phyloP scores from a whole-genome alignment of 2,113 vertebrate species.

The Platycercus adscitus region DNA sequence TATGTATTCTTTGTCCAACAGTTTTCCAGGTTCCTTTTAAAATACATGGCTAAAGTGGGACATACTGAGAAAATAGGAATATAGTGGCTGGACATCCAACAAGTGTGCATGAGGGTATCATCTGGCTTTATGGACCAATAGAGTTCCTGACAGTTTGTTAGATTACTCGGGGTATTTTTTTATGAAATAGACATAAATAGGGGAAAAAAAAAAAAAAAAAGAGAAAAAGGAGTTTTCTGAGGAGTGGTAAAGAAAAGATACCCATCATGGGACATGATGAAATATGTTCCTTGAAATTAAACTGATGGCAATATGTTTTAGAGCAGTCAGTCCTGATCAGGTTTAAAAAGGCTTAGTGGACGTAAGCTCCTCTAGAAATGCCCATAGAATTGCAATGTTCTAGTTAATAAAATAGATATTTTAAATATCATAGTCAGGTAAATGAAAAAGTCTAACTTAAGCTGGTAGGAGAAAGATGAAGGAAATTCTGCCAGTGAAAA shows the following conservation, averaged over 20 bases:
- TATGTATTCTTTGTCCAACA: neutral
- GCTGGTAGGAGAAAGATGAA: neutral
- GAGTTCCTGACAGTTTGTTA: neutral
- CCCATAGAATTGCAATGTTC: neutral
- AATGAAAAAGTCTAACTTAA: conserved; percentile 24
- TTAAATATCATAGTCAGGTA: neutral
- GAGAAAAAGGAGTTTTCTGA: neutral
- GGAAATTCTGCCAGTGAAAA: neutral
- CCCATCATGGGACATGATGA: neutral
- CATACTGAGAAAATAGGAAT: neutral
- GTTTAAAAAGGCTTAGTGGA: neutral
- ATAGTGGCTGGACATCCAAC: neutral
- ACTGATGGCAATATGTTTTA: neutral
- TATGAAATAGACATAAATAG: neutral
- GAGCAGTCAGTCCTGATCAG: neutral
- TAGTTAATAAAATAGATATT: conserved; percentile 17
- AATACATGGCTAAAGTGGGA: neutral
- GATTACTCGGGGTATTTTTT: neutral
- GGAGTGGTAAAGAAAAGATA: neutral
- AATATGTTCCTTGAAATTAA: neutral
- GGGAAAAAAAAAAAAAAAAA: too few species aligned
- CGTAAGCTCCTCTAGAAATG: neutral
- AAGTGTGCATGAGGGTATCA: neutral
- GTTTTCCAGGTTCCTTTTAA: neutral
- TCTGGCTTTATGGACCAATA: neutral